phyloP scores from a whole-genome alignment of 2,797 vertebrate genomes.

The Myoxocephalus aenaeus region DNA sequence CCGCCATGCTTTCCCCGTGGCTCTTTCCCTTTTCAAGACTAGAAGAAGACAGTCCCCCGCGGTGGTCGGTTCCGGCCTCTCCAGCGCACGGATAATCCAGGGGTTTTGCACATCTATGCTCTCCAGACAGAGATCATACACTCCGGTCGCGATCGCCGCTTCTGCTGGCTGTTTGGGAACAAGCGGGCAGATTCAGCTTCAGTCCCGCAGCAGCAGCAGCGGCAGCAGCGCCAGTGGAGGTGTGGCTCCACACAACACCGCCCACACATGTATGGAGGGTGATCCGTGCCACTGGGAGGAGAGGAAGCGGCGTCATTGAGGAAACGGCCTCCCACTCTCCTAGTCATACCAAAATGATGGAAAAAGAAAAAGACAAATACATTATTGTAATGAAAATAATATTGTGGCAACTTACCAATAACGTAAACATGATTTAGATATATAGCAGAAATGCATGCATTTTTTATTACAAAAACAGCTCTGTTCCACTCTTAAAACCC shows the following conservation, averaged over 20 bases:
- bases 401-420: not conserved
- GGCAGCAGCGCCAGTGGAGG: conserved; percentile 53
- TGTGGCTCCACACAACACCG: conserved; percentile 45
- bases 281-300: conserved; percentile 31
- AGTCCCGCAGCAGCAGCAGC: conserved; percentile 56
- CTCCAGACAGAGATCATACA: conserved; percentile 57
- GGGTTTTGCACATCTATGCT: conserved; percentile 80
- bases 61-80: conserved; percentile 65
- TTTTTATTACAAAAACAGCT: too few species aligned
- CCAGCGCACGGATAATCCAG: conserved; percentile 79
- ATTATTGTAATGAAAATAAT: not conserved
- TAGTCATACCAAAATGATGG: not conserved
- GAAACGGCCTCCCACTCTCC: conserved; percentile 5
- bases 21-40: conserved; percentile 64
- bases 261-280: conserved; percentile 45
- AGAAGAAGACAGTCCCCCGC: conserved; percentile 69
- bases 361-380: not conserved
- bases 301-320: conserved; percentile 17
- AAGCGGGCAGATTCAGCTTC: conserved; percentile 52
- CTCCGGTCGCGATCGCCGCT: conserved; percentile 50
- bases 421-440: not conserved
- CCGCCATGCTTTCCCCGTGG: conserved; percentile 89
- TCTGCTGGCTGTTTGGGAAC: conserved; percentile 58
- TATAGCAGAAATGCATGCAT: not conserved
- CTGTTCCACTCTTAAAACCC: not conserved